Conservation (phyloP, 2,113 vertebrate genomes). For the Physeter macrocephalus region DNA sequence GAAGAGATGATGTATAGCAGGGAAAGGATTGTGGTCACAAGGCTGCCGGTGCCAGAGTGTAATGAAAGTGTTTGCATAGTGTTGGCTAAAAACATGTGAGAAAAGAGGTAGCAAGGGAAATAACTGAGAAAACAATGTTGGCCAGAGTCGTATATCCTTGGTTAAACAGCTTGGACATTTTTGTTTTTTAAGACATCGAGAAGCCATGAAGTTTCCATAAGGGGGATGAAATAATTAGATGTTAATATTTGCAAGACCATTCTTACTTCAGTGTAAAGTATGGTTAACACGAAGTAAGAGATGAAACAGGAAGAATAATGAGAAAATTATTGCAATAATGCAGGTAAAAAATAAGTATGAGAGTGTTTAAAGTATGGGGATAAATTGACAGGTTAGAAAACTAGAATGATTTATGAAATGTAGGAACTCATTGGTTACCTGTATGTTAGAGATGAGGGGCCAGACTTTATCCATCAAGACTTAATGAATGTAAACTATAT, state of each 20-base stretch:
- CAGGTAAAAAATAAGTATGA: neutral
- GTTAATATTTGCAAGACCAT: neutral
- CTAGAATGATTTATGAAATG: neutral
- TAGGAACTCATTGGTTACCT: neutral
- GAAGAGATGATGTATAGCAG: neutral
- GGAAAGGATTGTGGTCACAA: neutral
- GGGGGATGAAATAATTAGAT: neutral
- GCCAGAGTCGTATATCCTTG: accelerated
- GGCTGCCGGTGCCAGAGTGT: accelerated
- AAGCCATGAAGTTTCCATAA: neutral
- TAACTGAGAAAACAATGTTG: neutral
- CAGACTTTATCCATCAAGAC: neutral
- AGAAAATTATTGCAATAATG: neutral
- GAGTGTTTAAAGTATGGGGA: neutral
- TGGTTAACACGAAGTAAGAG: neutral
- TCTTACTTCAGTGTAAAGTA: neutral
- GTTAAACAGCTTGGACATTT: neutral
- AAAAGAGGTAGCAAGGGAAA: neutral
- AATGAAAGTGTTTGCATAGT: neutral
- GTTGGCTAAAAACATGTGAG: neutral
- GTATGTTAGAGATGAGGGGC: neutral
- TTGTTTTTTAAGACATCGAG: neutral
- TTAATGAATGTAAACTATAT: neutral
- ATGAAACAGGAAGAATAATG: neutral
- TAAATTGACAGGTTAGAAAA: neutral